phyloP scores from a whole-genome alignment of 2,888 invertebrate genomes.

The Encarsia formosa region DNA sequence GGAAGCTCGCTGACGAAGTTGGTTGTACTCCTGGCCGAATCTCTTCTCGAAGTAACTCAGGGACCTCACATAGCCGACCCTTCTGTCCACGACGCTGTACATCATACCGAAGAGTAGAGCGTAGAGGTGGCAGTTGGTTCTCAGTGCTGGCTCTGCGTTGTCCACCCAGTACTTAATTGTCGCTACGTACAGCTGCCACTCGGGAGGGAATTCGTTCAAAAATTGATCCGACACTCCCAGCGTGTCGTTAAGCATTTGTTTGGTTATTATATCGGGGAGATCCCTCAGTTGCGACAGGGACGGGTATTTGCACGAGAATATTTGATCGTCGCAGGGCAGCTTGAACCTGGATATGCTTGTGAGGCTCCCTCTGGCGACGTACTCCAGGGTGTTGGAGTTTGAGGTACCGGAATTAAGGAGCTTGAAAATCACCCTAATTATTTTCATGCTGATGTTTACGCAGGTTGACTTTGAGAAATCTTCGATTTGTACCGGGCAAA shows the following conservation, averaged over 20 bases:
- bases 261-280: slow-evolving; percentile 35
- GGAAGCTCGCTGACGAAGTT: slow-evolving; percentile 1
- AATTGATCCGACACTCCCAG: slow-evolving; percentile 48
- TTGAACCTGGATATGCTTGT: slow-evolving; percentile 31
- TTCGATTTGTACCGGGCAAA: slow-evolving; percentile 70
- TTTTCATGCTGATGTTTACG: slow-evolving; percentile 58
- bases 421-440: slow-evolving; percentile 60
- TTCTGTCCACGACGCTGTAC: slow-evolving; percentile 58
- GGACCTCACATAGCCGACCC: slow-evolving; percentile 57
- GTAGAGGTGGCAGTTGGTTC: slow-evolving; percentile 54
- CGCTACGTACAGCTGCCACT: slow-evolving; percentile 61
- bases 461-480: slow-evolving; percentile 61
- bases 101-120: slow-evolving; percentile 59
- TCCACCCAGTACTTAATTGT: slow-evolving; percentile 59
- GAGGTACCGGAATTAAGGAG: slow-evolving; percentile 39
- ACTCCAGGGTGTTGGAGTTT: slow-evolving; percentile 34
- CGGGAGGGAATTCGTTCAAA: slow-evolving; percentile 54
- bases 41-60: slow-evolving; percentile 53
- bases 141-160: slow-evolving; percentile 49
- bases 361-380: slow-evolving; percentile 39
- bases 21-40: slow-evolving; percentile 44
- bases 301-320: slow-evolving; percentile 39
- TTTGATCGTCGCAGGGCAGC: slow-evolving; percentile 26
- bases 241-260: slow-evolving; percentile 53
- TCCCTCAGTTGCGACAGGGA: slow-evolving; percentile 40